These are phyloP conservation scores for Drosophila lacicola DNA, from an alignment of 2,888 invertebrate species.

Conservation along the genomic window DNA sequence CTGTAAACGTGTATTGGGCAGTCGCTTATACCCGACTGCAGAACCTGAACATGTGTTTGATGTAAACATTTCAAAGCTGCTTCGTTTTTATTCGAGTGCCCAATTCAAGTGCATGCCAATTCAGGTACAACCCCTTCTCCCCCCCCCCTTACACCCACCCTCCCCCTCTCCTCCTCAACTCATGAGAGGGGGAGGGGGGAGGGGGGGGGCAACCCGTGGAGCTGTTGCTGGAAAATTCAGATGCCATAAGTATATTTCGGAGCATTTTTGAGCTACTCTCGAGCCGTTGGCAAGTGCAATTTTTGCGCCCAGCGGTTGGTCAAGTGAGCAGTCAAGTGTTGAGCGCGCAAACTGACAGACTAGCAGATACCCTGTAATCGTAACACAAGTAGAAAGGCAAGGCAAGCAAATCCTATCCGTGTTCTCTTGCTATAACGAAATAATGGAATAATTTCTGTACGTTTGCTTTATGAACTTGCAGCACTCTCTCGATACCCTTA, in stretches of 20 bases:
- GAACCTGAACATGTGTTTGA: constrained; percentile 9
- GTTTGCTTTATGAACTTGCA: too few relatives aligned
- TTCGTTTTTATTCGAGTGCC: constrained; percentile 38
- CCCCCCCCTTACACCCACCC: not conserved
- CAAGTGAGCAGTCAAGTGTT: constrained; percentile 1
- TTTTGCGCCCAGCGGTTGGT: constrained; percentile 3
- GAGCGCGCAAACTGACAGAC: not conserved
- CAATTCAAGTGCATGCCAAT: constrained; percentile 47
- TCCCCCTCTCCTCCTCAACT: too few relatives aligned
- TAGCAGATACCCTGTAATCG: constrained; percentile 5
- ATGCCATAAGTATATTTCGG: constrained; percentile 1
- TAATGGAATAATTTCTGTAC: too few relatives aligned
- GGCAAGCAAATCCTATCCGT: too few relatives aligned
- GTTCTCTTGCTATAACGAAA: too few relatives aligned
- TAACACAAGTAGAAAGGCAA: too few relatives aligned
- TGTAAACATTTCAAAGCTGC: constrained; percentile 46
- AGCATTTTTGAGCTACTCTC: not conserved
- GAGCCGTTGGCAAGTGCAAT: constrained; percentile 3
- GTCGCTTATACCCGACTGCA: too few relatives aligned
- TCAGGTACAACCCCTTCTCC: constrained; percentile 14
- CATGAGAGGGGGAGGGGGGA: too few relatives aligned
- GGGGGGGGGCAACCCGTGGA: not conserved
- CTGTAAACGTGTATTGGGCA: too few relatives aligned
- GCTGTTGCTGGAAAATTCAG: not conserved
- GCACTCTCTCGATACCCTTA: too few relatives aligned